Percentiles rank a stretch among this genome's conserved stretches.
These are phyloP conservation scores for Masnerella sp. DNA, from an alignment of 2,888 invertebrate species.

Conservation along the genomic window DNA sequence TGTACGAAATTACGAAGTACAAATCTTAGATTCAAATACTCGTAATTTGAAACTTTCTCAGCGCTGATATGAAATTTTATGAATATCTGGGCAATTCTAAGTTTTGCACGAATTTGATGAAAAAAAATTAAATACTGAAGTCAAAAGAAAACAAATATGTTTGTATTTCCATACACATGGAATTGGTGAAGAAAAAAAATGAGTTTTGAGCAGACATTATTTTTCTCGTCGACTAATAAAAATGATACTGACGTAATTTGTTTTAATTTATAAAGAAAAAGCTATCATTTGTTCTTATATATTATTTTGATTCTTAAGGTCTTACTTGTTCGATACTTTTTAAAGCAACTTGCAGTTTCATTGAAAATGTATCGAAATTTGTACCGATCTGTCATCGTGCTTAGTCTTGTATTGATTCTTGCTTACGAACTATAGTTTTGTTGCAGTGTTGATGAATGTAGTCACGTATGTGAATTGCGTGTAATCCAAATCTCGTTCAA, in stretches of 20 bases:
- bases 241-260: too few relatives aligned
- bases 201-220: not conserved
- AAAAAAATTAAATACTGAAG: not conserved
- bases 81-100: too few relatives aligned
- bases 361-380: not conserved
- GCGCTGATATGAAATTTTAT: too few relatives aligned
- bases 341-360: too few relatives aligned
- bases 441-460: not conserved
- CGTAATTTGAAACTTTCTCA: too few relatives aligned
- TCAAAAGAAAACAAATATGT: not conserved
- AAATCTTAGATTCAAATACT: conserved; percentile 4
- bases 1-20: conserved; percentile 7
- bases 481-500: conserved; percentile 15
- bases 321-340: not conserved
- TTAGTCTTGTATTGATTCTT: not conserved
- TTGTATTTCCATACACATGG: not conserved
- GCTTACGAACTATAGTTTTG: not conserved
- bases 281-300: not conserved
- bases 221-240: not conserved
- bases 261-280: too few relatives aligned
- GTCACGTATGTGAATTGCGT: conserved; percentile 18
- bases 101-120: too few relatives aligned
- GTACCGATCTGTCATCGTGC: not conserved
- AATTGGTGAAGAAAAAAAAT: not conserved
- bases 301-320: not conserved